Base-by-base conservation (phyloP, 2,113 vertebrate genomes). In the Vimba vimba region DNA sequence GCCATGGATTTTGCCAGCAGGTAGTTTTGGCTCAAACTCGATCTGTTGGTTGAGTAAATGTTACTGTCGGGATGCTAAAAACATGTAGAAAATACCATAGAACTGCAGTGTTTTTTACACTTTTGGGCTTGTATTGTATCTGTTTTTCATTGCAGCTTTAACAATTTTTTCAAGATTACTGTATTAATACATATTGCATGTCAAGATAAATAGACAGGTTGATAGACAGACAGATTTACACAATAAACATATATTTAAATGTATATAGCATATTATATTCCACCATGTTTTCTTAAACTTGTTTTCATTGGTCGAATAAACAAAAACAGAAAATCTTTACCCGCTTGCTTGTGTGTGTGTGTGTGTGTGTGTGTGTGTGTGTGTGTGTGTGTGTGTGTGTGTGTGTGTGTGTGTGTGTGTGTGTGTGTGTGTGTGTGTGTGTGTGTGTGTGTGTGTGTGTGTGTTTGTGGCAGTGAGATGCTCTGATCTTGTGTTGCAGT, bases 401-500 rank as follows among this genome's bases (percentile, higher is more conserved):
- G 23, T 39, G 11, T 62, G 33, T n/a, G n/a, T n/a, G n/a, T n/a
- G n/a, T n/a, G n/a, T n/a, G 59, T 9, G 59, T 60, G 59, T 60
- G 55, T 57, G 17, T 57, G 45, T 68, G 1, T 68, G 36, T 6
- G 36, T 33, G 33, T 33, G 33, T 33, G 33, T 33, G 33, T 33
- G 36, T 36, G 33, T 4, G 13, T 60, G 23, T n/a, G 57, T 2
- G 57, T n/a, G 57, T n/a, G 55, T 21, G 15, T 55, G 43, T 33
- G 0, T 68, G 19, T n/a, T 12, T 39, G 11, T 62, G 33, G 19
- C 19, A 47, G 59, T 13, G 8, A 25, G n/a, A 47, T 0, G 8
- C 17, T 60, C 52, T 25, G 21, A 33, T 60, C 33, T 25, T 27
- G n/a, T 82, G 60, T 64, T 82, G 79, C 79, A 69, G 60, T 69